phyloP scores from a whole-genome alignment of 1,140 invertebrate genomes.

The Atopsyche davidsoni region DNA sequence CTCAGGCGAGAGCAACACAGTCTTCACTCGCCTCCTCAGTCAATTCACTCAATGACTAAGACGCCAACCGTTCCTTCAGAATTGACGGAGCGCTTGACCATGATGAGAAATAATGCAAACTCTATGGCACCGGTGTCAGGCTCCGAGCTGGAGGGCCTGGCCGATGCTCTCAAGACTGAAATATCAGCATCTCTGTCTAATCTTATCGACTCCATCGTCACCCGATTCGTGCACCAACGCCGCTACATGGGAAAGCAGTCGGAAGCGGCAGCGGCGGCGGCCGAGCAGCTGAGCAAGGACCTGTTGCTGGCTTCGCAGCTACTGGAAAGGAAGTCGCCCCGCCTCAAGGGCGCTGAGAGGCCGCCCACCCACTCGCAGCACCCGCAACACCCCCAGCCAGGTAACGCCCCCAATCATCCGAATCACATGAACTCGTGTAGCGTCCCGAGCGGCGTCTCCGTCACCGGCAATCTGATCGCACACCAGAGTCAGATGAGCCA shows the following conservation, averaged over 20 bases:
- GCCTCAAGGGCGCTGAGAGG: conserved; percentile 71
- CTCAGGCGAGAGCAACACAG: conserved; percentile 41
- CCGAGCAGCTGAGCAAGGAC: conserved; percentile 77
- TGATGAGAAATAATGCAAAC: conserved; percentile 55
- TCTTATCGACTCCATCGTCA: conserved; percentile 83
- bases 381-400: conserved; percentile 55
- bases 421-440: conserved; percentile 30
- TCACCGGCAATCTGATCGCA: conserved; percentile 39
- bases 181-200: conserved; percentile 76
- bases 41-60: conserved; percentile 37
- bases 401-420: conserved; percentile 52
- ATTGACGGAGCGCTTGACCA: conserved; percentile 57
- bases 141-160: conserved; percentile 77
- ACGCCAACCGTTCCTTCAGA: conserved; percentile 51
- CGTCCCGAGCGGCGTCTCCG: conserved; percentile 42
- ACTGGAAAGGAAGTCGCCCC: conserved; percentile 75
- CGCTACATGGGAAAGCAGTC: conserved; percentile 68
- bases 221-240: conserved; percentile 75
- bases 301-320: conserved; percentile 69
- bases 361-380: conserved; percentile 49
- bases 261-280: conserved; percentile 65
- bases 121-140: conserved; percentile 59
- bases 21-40: conserved; percentile 39
- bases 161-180: conserved; percentile 84
- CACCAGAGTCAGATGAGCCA: conserved; percentile 30